Conservation (phyloP, 1,140 invertebrate species). For the Anoplophora glabripennis region DNA sequence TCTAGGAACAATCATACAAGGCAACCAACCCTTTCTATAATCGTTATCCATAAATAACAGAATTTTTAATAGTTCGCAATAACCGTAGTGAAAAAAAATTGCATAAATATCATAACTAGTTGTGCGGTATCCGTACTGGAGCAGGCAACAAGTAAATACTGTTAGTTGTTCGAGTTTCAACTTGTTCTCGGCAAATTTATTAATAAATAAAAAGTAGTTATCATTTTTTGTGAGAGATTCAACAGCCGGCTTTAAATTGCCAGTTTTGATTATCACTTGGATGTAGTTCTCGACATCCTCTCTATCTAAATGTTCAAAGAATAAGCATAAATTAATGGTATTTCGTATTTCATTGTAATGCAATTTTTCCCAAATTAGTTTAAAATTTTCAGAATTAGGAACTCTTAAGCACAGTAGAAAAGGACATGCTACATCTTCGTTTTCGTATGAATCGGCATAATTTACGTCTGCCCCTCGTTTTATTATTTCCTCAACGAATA, state of each 20-base stretch:
- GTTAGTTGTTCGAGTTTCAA: slow-evolving; percentile 3
- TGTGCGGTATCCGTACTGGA: slow-evolving; percentile 10
- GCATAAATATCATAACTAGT: slow-evolving; percentile 2
- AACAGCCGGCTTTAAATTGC: slow-evolving; percentile 12
- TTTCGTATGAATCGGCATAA: not conserved
- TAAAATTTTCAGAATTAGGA: slow-evolving; percentile 20
- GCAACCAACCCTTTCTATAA: not conserved
- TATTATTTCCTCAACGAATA: slow-evolving; percentile 23
- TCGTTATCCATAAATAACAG: slow-evolving; percentile 2
- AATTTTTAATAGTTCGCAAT: slow-evolving; percentile 17
- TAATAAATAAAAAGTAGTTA: slow-evolving; percentile 8
- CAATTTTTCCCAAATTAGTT: slow-evolving; percentile 23
- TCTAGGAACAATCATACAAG: slow-evolving; percentile 4
- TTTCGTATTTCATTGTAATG: slow-evolving; percentile 5
- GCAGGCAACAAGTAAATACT: slow-evolving; percentile 16
- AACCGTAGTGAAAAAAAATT: slow-evolving; percentile 13
- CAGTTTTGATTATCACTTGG: slow-evolving; percentile 11
- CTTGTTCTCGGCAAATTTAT: not conserved
- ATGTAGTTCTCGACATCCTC: slow-evolving; percentile 6
- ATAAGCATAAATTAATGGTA: slow-evolving; percentile 2
- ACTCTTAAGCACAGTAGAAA: slow-evolving; percentile 18
- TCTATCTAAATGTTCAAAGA: not conserved
- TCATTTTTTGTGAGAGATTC: slow-evolving; percentile 4
- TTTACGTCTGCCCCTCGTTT: slow-evolving; percentile 22
- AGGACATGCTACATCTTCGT: slow-evolving; percentile 1